Conservation (phyloP, 2,113 vertebrate genomes). For the Numida meleagris region DNA sequence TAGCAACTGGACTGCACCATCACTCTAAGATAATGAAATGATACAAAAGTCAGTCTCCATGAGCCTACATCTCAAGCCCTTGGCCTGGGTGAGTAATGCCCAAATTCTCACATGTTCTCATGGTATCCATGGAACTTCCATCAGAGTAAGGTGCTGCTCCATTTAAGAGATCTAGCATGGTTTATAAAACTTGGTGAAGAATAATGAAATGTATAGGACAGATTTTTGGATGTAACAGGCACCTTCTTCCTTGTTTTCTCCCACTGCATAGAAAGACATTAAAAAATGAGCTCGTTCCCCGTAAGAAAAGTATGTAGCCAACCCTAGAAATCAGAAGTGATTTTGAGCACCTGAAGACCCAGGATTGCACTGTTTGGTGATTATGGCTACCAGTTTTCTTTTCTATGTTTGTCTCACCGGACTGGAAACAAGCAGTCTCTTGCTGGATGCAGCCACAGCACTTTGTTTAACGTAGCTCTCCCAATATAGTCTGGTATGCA, state of each 20-base stretch:
- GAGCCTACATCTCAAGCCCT: neutral
- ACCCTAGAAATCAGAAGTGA: neutral
- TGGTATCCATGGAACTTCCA: neutral
- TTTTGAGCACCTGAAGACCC: neutral
- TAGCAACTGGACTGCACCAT: neutral
- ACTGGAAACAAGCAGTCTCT: neutral
- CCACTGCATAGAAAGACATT: neutral
- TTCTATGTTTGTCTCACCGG: neutral
- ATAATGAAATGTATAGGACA: neutral
- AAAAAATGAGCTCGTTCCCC: neutral
- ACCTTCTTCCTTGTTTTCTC: neutral
- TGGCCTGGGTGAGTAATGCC: neutral
- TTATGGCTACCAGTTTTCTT: neutral
- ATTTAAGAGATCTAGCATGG: neutral
- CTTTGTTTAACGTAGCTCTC: neutral
- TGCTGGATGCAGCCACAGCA: neutral
- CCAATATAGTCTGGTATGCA: neutral
- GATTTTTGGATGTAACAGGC: neutral
- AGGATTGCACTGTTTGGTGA: neutral
- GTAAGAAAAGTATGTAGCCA: neutral
- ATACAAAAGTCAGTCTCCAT: neutral
- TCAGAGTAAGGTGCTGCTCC: neutral
- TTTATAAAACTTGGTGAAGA: neutral
- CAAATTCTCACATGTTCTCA: neutral
- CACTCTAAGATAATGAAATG: constrained; percentile 24